Conservation (phyloP, 2,888 invertebrate genomes). For the Tenthredo livida region DNA sequence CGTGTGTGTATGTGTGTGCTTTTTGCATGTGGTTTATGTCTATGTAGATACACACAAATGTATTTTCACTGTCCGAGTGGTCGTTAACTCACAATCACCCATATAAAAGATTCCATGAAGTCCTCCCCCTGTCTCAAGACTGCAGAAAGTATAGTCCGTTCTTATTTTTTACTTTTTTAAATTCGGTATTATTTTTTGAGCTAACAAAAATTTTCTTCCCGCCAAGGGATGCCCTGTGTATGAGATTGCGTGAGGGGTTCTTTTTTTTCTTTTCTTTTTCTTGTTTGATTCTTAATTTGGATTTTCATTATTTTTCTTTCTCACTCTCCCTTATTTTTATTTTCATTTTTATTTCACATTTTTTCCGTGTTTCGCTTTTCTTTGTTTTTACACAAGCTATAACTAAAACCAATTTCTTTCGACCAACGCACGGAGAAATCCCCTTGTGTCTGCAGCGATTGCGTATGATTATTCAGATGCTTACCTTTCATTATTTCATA, state of each 20-base stretch:
- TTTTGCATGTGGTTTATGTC: not conserved
- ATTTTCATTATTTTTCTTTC: not conserved
- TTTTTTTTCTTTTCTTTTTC: not conserved
- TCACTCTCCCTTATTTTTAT: not conserved
- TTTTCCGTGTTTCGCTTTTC: not conserved
- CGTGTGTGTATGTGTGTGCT: not conserved
- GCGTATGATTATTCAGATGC: conserved; percentile 3
- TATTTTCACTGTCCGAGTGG: conserved; percentile 3
- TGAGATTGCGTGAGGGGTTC: not conserved
- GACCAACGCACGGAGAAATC: not conserved
- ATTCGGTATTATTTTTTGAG: not conserved
- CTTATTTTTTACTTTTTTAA: not conserved
- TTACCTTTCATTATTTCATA: conserved; percentile 24
- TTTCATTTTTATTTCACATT: too few species aligned
- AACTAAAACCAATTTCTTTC: not conserved
- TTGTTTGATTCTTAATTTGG: not conserved
- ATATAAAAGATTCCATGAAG: not conserved
- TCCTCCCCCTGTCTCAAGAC: not conserved
- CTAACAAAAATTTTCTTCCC: not conserved
- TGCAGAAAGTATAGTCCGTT: not conserved
- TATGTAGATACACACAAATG: not conserved
- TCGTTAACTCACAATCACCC: not conserved
- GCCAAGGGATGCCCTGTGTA: not conserved
- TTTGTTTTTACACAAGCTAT: not conserved
- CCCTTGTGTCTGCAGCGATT: not conserved